These are phyloP conservation scores for Urechis unicinctus DNA, from an alignment of 2,888 invertebrate genomes.

Conservation along the genomic window DNA sequence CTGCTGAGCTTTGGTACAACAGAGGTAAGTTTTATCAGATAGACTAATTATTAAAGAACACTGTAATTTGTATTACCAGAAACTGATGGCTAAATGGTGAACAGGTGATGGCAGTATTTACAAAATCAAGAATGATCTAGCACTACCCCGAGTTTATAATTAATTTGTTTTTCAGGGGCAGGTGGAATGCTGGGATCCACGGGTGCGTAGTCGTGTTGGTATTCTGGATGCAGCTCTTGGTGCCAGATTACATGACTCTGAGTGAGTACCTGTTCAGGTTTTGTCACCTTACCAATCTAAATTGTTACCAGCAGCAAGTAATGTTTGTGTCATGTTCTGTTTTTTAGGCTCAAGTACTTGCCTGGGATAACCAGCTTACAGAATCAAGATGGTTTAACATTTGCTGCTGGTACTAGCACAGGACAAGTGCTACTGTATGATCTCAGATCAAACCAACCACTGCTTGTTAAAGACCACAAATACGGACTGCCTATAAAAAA, in stretches of 20 bases:
- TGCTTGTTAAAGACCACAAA: constrained; percentile 87
- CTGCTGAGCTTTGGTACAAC: constrained; percentile 79
- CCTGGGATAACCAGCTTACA: constrained; percentile 43
- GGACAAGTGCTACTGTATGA: constrained; percentile 94
- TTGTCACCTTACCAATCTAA: background rate
- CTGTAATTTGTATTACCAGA: too few species aligned
- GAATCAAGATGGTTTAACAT: constrained; percentile 52
- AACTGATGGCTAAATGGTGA: too few species aligned
- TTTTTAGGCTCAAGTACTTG: constrained; percentile 26
- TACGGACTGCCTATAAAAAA: constrained; percentile 85
- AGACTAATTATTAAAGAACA: too few species aligned
- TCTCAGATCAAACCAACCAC: constrained; percentile 82
- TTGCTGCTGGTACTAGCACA: constrained; percentile 85
- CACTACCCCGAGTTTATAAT: too few species aligned
- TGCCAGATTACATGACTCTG: constrained; percentile 57
- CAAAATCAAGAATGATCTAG: too few species aligned
- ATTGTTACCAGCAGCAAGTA: background rate
- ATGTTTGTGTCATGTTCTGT: background rate
- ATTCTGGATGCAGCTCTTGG: constrained; percentile 75
- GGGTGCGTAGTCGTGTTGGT: constrained; percentile 70
- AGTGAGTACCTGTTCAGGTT: constrained; percentile 48
- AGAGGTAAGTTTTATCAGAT: constrained; percentile 55
- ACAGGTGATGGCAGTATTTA: too few species aligned
- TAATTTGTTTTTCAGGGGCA: constrained; percentile 59
- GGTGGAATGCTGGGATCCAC: constrained; percentile 95